Percentiles rank a stretch among this genome's conserved stretches.
phyloP scores from a whole-genome alignment of 2,888 invertebrate genomes.

The Trichopria drosophilae region DNA sequence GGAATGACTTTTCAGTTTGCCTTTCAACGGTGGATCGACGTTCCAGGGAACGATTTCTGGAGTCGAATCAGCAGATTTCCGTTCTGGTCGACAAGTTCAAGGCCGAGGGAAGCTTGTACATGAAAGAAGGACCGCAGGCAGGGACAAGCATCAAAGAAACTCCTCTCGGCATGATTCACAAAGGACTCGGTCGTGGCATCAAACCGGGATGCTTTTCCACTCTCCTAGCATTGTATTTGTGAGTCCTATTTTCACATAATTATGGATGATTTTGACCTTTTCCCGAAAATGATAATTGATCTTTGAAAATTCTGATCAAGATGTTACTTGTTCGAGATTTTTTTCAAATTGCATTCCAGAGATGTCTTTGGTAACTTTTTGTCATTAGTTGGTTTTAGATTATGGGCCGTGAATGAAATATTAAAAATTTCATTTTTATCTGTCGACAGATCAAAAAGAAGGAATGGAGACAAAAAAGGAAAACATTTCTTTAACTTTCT shows the following conservation, averaged over 20 bases:
- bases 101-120: conserved; percentile 76
- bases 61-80: conserved; percentile 91
- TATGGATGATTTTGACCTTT: too few relatives aligned
- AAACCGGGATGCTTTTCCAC: conserved; percentile 55
- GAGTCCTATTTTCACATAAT: conserved; percentile 28
- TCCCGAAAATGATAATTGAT: too few relatives aligned
- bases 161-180: conserved; percentile 49
- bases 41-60: conserved; percentile 87
- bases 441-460: too few relatives aligned
- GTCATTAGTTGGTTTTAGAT: too few relatives aligned
- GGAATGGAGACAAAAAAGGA: too few relatives aligned
- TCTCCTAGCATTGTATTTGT: conserved; percentile 52
- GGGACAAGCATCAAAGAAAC: conserved; percentile 52
- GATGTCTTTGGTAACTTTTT: too few relatives aligned
- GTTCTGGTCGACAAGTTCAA: conserved; percentile 90
- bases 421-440: too few relatives aligned
- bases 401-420: too few relatives aligned
- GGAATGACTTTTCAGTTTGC: conserved; percentile 66
- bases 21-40: conserved; percentile 76
- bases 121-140: conserved; percentile 64
- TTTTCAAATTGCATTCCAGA: too few relatives aligned
- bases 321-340: too few relatives aligned
- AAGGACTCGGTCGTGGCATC: conserved; percentile 50
- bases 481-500: too few relatives aligned
- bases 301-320: too few relatives aligned